Base-by-base conservation (phyloP, 2,113 vertebrate genomes). In the Malurus cyaneus region DNA sequence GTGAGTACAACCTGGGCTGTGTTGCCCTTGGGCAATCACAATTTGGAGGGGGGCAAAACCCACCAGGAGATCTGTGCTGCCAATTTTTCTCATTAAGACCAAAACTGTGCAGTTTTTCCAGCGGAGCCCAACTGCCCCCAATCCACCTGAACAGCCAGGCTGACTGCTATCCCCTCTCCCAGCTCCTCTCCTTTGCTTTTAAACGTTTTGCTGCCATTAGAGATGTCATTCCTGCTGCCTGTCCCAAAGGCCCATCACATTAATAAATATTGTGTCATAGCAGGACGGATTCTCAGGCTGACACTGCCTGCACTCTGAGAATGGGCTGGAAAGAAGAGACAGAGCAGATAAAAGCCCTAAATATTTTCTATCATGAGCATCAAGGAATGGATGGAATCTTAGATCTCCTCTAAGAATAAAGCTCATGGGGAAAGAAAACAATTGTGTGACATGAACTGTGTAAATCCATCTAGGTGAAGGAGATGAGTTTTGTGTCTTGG, bases 111-210 rank as follows among this genome's bases (percentile, higher is more conserved):
- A 53, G 12, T 13, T 44, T 28, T 39, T 49, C 15, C 46, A 32
- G 2, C 1, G 3, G 4, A 67, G 0, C 3, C 9, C 14, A 24
- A 6, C 5, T 5, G 21, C 1, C 10, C 11, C 11, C 15, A 39
- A 10, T 39, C 39, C 39, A 39, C 39, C 39, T 39, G 39, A 39
- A 39, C 39, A 39, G 39, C 39, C 39, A 39, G 11, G 39, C 39
- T 39, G 39, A 39, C 39, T 39, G 11, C 8, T 6, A 2, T 5
- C 17, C 6, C 1, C 2, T 6, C 4, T 6, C 2, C 4, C 7
- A 12, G 0, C 0, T 26, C 2, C 4, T 5, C 54, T 70, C 23
- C 32, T 44, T 71, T 42, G 3, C 5, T 79, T 59, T 85, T 57
- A 82, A 82, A 56, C 69, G n/a, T 17, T 82, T 91, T 52, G 24